Conservation (phyloP, 2,113 vertebrate species). For the Eulacestoma nigropectus region DNA sequence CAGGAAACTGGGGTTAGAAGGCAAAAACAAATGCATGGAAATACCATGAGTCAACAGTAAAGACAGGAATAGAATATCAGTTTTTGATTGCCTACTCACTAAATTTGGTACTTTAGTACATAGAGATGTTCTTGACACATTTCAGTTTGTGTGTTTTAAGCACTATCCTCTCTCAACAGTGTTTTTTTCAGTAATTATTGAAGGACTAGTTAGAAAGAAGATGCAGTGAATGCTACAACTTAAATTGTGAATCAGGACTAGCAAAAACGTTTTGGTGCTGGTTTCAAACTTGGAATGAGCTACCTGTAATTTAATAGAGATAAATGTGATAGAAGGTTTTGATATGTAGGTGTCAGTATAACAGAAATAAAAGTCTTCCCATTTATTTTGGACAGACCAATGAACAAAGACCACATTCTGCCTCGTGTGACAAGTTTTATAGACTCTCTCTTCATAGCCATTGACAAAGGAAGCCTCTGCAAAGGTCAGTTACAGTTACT, state of each 20-base stretch:
- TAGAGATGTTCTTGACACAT: neutral
- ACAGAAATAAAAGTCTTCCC: neutral
- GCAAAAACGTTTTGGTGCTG: neutral
- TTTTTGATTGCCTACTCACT: neutral
- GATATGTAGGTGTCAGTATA: neutral
- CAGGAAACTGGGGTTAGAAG: neutral
- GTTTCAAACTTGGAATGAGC: neutral
- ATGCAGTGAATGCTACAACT: neutral
- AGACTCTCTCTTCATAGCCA: slow-evolving; percentile 75
- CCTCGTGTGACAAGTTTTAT: slow-evolving; percentile 68
- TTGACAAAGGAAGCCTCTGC: slow-evolving; percentile 71
- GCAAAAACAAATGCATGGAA: neutral
- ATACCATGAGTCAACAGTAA: neutral
- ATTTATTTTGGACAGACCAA: slow-evolving; percentile 73
- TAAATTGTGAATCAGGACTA: neutral
- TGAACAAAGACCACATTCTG: slow-evolving; percentile 72
- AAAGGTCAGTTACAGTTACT: slow-evolving; percentile 77
- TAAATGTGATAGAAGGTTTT: neutral
- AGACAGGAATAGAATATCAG: neutral
- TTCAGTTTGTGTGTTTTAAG: neutral
- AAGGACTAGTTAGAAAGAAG: neutral
- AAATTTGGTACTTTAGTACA: neutral
- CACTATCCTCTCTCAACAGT: neutral
- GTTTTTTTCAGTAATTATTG: neutral
- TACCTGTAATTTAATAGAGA: neutral